These are phyloP conservation scores for Xenopus borealis DNA, from an alignment of 2,113 vertebrate species.

Conservation along the genomic window DNA sequence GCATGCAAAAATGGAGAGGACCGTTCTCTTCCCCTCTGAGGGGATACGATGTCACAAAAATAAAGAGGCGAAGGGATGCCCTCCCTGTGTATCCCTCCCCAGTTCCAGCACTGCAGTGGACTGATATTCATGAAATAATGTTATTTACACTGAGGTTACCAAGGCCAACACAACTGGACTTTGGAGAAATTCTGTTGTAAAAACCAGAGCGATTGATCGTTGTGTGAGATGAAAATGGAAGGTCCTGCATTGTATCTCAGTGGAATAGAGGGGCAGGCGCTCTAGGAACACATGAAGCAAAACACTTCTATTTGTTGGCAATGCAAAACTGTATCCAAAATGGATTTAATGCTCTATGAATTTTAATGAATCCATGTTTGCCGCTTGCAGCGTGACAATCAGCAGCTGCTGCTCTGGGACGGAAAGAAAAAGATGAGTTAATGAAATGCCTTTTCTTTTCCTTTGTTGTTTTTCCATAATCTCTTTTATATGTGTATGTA, in stretches of 20 bases:
- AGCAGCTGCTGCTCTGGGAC: conserved; percentile 43
- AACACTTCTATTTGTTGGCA: conserved; percentile 27
- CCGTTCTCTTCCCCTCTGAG: too few relatives aligned
- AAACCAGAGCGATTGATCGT: too few relatives aligned
- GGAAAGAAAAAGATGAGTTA: conserved; percentile 23
- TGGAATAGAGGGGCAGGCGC: neutral
- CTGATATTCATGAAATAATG: too few relatives aligned
- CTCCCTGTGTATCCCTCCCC: too few relatives aligned
- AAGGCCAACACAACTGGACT: too few relatives aligned
- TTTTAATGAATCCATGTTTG: conserved; percentile 46
- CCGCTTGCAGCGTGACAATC: conserved; percentile 18
- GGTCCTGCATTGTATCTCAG: conserved; percentile 10
- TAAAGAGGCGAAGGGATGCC: too few relatives aligned
- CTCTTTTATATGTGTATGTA: conserved; percentile 16
- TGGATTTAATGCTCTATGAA: conserved; percentile 27
- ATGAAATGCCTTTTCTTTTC: neutral
- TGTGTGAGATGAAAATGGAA: too few relatives aligned
- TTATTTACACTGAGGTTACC: too few relatives aligned
- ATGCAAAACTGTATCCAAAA: conserved; percentile 28
- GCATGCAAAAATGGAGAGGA: too few relatives aligned
- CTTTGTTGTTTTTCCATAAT: neutral
- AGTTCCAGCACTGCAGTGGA: too few relatives aligned
- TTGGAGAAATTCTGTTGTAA: too few relatives aligned
- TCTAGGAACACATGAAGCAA: conserved; percentile 22
- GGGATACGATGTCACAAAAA: too few relatives aligned